phyloP scores from a whole-genome alignment of 2,797 vertebrate genomes.

The Smutsia temminckii region DNA sequence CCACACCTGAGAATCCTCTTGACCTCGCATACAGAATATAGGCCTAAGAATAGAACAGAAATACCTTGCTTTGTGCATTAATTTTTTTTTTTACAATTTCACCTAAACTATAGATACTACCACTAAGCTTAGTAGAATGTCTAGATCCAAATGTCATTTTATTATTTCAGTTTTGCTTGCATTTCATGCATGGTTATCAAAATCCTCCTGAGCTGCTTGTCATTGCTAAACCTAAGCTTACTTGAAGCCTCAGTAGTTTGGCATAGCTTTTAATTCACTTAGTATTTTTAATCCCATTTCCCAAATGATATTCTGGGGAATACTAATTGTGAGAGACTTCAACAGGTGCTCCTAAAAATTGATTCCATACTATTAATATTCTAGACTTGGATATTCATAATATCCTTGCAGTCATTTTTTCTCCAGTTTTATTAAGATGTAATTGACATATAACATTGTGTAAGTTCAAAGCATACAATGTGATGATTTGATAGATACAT shows the following conservation, averaged over 20 bases:
- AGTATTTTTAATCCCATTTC: background rate
- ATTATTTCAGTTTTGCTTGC: slow-evolving; percentile 47
- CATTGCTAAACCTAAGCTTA: background rate
- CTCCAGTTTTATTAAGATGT: background rate
- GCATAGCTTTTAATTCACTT: background rate
- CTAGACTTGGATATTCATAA: background rate
- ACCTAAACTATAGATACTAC: background rate
- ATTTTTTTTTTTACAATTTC: slow-evolving; percentile 33
- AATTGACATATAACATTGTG: background rate
- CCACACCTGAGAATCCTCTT: background rate
- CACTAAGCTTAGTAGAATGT: slow-evolving; percentile 45
- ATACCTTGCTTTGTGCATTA: background rate
- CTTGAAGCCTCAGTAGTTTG: background rate
- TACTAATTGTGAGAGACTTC: background rate
- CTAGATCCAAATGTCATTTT: slow-evolving; percentile 53
- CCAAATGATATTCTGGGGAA: background rate
- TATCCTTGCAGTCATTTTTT: background rate
- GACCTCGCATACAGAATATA: background rate
- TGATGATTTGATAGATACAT: background rate
- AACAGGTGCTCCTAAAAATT: background rate
- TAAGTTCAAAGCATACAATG: background rate
- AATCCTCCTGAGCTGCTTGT: background rate
- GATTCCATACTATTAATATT: background rate
- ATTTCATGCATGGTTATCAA: slow-evolving; percentile 24
- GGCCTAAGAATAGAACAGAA: slow-evolving; percentile 35